phyloP scores from a whole-genome alignment of 2,113 vertebrate genomes.

The Rhinoptilus africanus region DNA sequence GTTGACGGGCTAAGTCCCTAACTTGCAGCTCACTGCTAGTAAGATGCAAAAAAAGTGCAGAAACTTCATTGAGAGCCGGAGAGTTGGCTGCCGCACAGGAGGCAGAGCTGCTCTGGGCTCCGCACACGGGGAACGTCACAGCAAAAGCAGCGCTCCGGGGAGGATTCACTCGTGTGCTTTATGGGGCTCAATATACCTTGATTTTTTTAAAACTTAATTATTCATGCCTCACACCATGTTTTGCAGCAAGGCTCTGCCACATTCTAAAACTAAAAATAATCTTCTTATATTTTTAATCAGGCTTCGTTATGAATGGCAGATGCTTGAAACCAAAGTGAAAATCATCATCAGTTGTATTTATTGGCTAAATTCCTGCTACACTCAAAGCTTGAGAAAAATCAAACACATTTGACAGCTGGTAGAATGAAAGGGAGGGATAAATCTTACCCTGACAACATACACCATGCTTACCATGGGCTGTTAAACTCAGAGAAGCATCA shows the following conservation, averaged over 20 bases:
- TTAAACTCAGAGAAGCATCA: neutral
- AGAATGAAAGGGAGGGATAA: conserved; percentile 71
- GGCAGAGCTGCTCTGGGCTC: neutral
- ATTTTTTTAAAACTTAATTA: neutral
- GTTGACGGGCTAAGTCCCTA: neutral
- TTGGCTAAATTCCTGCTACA: conserved; percentile 61
- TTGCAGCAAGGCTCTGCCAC: neutral
- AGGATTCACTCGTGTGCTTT: neutral
- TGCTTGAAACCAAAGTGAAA: conserved; percentile 58
- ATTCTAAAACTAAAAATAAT: conserved; percentile 49
- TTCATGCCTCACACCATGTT: neutral
- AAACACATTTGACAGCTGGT: conserved; percentile 62
- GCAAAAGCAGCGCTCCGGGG: neutral
- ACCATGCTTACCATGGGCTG: conserved; percentile 26
- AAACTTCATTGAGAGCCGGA: fast-evolving
- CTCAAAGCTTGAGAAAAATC: conserved; percentile 70
- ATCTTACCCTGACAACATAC: conserved; percentile 37
- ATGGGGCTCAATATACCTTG: neutral
- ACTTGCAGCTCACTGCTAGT: neutral
- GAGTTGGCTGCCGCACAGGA: neutral
- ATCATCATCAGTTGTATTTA: conserved; percentile 67
- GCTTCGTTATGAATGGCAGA: conserved; percentile 75
- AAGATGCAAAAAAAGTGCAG: neutral
- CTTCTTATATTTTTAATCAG: conserved; percentile 33
- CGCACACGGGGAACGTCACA: fast-evolving